Evolutionary conservation across 2,113 vertebrate genomes (phyloP), one percentile per base, ranked within the genome.

Genomic region (Chamaea fasciata): DNA sequence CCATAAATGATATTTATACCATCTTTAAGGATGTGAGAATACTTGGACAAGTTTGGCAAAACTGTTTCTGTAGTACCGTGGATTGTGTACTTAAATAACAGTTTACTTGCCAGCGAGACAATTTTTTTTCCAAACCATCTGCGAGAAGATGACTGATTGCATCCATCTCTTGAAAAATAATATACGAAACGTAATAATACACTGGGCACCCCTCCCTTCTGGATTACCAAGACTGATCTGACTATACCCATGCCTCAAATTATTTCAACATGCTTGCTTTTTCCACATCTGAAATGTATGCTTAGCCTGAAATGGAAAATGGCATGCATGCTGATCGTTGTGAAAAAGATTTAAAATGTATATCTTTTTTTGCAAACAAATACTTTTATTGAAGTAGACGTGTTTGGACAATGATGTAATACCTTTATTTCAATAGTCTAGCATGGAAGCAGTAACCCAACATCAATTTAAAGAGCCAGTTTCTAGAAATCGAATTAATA

Each of bases 1-100:
- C 98, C 95, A 97, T 98, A 98, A 98, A 98, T 96, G 97, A 98
- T 98, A 98, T 98, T 98, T 98, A 98, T 98, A 97, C 96, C 96
- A 94, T 97, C 96, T 98, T 98, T 98, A 98, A 98, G 98, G 97
- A 97, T 96, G 96, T 97, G 94, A 97, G 98, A 98, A 98, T 98
- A 98, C 97, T 98, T 98, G 97, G 98, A 98, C 98, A 98, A 98
- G 97, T 98, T 98, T 98, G 98, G 97, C 97, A 98, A 98, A 98
- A 98, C 98, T 98, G 98, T 98, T 98, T 97, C 98, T 97, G 97
- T 98, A 98, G 97, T 97, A 96, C 97, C 26, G 87, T 97, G 97
- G 98, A 98, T 98, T 98, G 98, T 98, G 97, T 98, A 97, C 97
- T 98, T 98, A 98, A 98, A 98, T 98, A 98, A 98, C 97, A 97